phyloP scores from a whole-genome alignment of 1,140 invertebrate genomes.

The Trichonephila inaurata region DNA sequence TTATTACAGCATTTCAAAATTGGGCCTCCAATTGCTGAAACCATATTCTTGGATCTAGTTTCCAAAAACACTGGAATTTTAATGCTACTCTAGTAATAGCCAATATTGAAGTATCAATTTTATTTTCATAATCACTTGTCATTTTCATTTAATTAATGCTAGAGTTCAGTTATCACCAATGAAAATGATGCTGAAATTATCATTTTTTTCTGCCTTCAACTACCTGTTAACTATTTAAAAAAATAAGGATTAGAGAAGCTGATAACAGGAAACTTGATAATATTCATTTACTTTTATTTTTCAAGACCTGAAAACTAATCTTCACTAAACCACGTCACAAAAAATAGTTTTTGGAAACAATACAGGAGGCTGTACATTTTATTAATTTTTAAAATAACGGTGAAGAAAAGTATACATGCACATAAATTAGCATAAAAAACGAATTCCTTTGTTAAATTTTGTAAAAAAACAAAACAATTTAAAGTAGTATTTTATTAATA shows the following conservation, averaged over 20 bases:
- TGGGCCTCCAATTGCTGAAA: constrained; percentile 62
- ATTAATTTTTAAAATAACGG: too few species aligned
- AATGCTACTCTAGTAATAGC: constrained; percentile 43
- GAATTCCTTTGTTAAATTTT: too few species aligned
- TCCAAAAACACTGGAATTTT: constrained; percentile 79
- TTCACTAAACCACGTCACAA: too few species aligned
- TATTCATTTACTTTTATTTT: not conserved
- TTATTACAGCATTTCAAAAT: constrained; percentile 64
- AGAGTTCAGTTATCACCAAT: not conserved
- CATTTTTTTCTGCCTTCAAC: not conserved
- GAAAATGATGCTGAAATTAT: not conserved
- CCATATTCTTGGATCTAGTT: constrained; percentile 68
- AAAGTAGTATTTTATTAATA: too few species aligned
- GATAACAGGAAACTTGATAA: too few species aligned
- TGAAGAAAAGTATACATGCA: too few species aligned
- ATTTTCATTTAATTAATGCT: not conserved
- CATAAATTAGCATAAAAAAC: too few species aligned
- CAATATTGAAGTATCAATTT: constrained; percentile 3
- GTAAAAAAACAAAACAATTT: too few species aligned
- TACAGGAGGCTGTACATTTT: too few species aligned
- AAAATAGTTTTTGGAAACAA: too few species aligned
- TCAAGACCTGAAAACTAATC: not conserved
- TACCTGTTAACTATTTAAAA: not conserved
- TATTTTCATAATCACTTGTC: not conserved
- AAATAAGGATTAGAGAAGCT: not conserved